Evolutionary conservation across 2,113 vertebrate species (phyloP), one percentile per base, ranked within the genome.

Genomic region (Brienomyrus brachyistius): DNA sequence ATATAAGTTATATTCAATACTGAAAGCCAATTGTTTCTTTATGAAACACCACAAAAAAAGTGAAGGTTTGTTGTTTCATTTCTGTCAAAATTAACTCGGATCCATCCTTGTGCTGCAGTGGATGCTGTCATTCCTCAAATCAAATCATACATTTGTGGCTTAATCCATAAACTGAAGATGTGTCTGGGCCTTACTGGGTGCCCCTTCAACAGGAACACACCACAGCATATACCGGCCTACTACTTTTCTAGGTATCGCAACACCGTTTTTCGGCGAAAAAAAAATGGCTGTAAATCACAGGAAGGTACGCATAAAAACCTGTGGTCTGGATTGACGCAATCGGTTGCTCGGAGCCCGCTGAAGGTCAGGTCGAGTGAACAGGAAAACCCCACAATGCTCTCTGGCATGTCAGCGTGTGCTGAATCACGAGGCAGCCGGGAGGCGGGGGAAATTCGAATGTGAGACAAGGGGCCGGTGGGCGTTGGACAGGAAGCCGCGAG

Each of bases 241-340:
- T 35, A 15, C 11, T 19, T 86, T 90, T 77, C 83, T 84, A 70
- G 59, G 47, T 74, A 90, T 82, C 88, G 35, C 27, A 87, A 43
- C 51, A 77, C 10, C n/a, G 17, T 23, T 82, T 90, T 59, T 87
- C 70, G 27, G 0, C 15, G 56, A 86, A 62, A 62, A n/a, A 45
- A 45, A 66, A 23, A 54, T 59, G 87, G 87, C 21, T 1, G 35
- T 88, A 88, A 88, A 62, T 88, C 87, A 59, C 54, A 88, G 59
- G 62, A 74, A 89, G 62, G 27, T 10, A 15, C 17, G 50, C 23
- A 48, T 31, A 11, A 86, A 62, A 86, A 27, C 62, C 43, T 70
- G 82, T 51, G 89, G 83, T 90, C 40, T 70, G 45, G 21, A 74
- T 66, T 70, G 84, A 90, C 84, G 89, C 84, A 89, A 13, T 87